Base-by-base conservation (phyloP, 2,888 invertebrate genomes). In the Halocaridina rubra region DNA sequence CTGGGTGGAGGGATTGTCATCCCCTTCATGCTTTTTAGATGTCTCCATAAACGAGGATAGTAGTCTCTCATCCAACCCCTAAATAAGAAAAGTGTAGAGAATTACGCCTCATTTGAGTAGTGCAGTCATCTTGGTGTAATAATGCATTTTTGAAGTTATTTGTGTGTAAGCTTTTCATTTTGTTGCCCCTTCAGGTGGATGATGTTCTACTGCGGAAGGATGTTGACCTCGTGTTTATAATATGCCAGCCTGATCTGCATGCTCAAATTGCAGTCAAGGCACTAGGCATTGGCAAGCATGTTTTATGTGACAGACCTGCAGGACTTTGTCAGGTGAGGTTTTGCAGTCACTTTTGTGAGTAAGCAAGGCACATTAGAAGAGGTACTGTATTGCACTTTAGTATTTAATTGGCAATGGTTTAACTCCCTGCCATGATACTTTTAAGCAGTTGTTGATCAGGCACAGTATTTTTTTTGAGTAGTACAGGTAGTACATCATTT, bases 231-330 rank as follows among this genome's bases (percentile, higher is more conserved):
- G 88, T 98, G 81, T 96, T 98, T 89, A 97, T 98, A 27, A 94
- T 97, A 87, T 98, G 98, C 90, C 96, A 97, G 0, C 98, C 98
- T 0, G 97, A 95, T 91, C 92, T 98, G 57, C 98, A 98, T 90
- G 96, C 98, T 0, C 98, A 98, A 91, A 98, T 98, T 89, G 96
- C 97, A 1, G 97, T 97, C 0, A 98, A 98, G 92, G 98, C 98
- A 0, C 92, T 98, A 33, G 97, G 98, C 1, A 98, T 98, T 89
- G 98, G 98, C 0, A 98, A 98, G 91, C 98, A 98, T 92, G 98
- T 98, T 1, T 94, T 98, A 0, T 98, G 98, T 91, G 98, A 98
- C 90, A 96, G 96, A 90, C 98, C 98, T 16, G 96, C 97, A 24
- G 98, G 97, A 0, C 92, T 98, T 13, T 95, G 95, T 89, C 96